Base-by-base conservation (phyloP, 2,113 vertebrate species). In the Rhinichthys klamathensis region DNA sequence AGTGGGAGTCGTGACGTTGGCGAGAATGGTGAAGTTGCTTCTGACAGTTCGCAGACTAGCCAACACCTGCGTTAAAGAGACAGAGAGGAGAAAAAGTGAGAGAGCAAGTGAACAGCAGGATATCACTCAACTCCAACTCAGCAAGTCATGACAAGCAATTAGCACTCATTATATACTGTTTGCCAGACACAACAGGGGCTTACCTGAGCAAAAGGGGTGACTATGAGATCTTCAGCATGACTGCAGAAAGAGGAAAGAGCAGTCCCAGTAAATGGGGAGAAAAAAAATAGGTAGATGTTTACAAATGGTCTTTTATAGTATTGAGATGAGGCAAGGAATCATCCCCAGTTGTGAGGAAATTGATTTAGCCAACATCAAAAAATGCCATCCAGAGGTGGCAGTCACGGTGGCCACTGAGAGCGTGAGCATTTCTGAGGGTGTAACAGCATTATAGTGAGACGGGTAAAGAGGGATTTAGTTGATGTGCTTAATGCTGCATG, bases 151-250 rank as follows among this genome's bases (percentile, higher is more conserved):
- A 88, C 82, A 75, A 77, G 74, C 63, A 88, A 89, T 85, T 88
- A 88, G 44, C 83, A 76, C 51, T 81, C 83, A 87, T 83, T 73
- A 79, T 87, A 5, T 27, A 82, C 30, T 54, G 41, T n/a, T n/a
- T 58, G 69, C 21, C 13, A 67, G 61, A 63, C 38, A 58, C 44
- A 21, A 74, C 72, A 58, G 27, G 15, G 35, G 25, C 94, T 83
- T 89, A 98, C 97, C 97, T 98, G 97, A 93, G 97, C 97, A 46
- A 98, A 98, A 18, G 97, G 97, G 2, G 97, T 97, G 87, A 98
- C 97, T 8, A 98, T 98, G 92, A 98, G 96, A 92, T 98, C 97
- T 92, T 98, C 97, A 0, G 96, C 90, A 13, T 98, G 96, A 88
- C 97, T 98, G 91, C 7, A 89, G 89, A 54, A 76, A 21, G 70